Evolutionary conservation across 2,888 invertebrate genomes (phyloP), one percentile per base, ranked within the genome.

Genomic region (Rugalucina vietnamica): DNA sequence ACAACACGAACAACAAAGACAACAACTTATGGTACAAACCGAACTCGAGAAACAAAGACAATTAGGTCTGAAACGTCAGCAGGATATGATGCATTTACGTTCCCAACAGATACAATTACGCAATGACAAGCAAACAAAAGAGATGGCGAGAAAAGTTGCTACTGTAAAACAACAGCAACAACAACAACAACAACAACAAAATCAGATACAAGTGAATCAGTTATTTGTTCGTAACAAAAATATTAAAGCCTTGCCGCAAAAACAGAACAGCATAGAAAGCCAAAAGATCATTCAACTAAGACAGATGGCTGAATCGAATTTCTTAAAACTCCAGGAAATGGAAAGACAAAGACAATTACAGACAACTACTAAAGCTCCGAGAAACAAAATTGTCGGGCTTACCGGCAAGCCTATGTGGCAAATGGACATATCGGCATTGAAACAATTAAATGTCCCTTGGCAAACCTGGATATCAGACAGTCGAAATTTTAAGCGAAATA

Each of bases 271-370:
- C 8, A 8, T 18, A 43, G 43, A 81, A n/a, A 49, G 54, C 24
- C 57, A 78, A 71, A 78, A 82, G 70, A 76, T 84, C 4, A 39
- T 69, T n/a, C 77, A 76, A 3, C 69, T 87, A 5, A 78, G 85
- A 43, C 73, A 69, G 8, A 60, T 87, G 14, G 65, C 65, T 18
- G 65, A 65, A 18, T 21, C 34, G 18, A 65, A 65, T 34, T 65
- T 65, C 29, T 5, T 1, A 34, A 32, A 18, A 21, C 21, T 65
- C 21, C 3, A 34, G 34, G 65, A 65, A 65, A 32, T 65, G 65
- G 65, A 65, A 29, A 65, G 34, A 21, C 65, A 65, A 65, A 27
- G 21, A 10, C 32, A 49, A 39, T 57, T 76, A 18, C 69, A 69
- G 24, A 37, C n/a, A 0, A 49, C 65, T 14, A 69, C 14, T 43